Base-by-base conservation (phyloP, 2,888 invertebrate genomes). In the Meiosimyza decipiens region DNA sequence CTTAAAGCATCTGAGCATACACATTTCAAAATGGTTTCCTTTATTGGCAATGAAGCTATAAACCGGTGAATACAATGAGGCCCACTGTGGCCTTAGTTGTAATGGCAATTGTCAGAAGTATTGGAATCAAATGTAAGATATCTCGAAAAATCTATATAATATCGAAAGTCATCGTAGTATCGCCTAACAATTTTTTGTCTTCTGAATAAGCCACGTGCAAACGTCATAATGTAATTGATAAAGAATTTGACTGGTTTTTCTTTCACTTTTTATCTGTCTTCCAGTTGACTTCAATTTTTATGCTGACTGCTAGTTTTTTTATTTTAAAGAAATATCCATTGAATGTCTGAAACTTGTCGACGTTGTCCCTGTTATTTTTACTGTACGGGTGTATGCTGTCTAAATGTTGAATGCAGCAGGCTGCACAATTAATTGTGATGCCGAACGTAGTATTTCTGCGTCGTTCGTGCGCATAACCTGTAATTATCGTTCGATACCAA, bases 401-500 rank as follows among this genome's bases (percentile, higher is more conserved):
- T 6, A 40, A 40, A 40, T 40, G 40, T 40, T 9, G 40, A 40
- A 57, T 55, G 67, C 69, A 69, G 16, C 47, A 64, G 64, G 22
- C 64, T 68, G 70, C 63, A 63, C 70, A 70, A 70, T 70, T 70
- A 63, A 70, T 70, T 70, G 55, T 40, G 16, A 54, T 70, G 63
- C 62, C 70, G 63, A 63, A 55, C 63, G 63, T 62, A 47, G 70
- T 54, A 70, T 62, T 70, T 70, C 63, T 68, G 54, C 66, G 28
- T 50, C 66, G 72, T 75, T 76, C 75, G 75, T 76, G 80, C 73
- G 74, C 78, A 77, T 78, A 86, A 82, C 86, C 83, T 83, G 80
- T 85, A 86, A 86, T 86, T 86, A 86, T 85, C 82, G 82, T 80
- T 85, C 84, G 87, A 85, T 86, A 86, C 82, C 83, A 86, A 86